These are phyloP conservation scores for Ceraclea dissimilis DNA, from an alignment of 2,888 invertebrate species.

Conservation along the genomic window DNA sequence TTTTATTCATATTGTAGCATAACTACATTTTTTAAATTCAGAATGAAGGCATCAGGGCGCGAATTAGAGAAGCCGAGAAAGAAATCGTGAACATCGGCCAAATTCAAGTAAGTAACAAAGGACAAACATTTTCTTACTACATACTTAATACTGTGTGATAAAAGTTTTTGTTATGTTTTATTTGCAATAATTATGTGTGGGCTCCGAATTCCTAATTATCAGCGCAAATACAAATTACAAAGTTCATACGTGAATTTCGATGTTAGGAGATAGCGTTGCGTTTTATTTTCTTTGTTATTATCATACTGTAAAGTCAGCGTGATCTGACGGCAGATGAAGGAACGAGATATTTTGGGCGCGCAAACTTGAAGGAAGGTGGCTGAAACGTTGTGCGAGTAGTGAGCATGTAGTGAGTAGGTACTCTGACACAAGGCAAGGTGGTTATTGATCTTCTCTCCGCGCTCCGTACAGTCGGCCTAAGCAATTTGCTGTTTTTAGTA, in stretches of 20 bases:
- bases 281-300: conserved; percentile 11
- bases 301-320: neutral
- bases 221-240: no score
- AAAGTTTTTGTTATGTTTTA: no score
- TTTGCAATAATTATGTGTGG: no score
- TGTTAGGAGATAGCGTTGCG: no score
- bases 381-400: no score
- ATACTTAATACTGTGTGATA: no score
- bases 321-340: neutral
- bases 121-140: no score
- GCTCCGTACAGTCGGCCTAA: no score
- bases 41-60: conserved; percentile 46
- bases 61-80: conserved; percentile 52
- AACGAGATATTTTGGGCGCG: conserved; percentile 12
- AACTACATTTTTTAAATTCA: conserved; percentile 27
- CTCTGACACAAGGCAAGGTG: conserved; percentile 21
- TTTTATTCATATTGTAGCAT: neutral
- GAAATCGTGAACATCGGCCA: conserved; percentile 51
- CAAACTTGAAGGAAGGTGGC: conserved; percentile 14
- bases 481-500: no score
- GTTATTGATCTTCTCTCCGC: conserved; percentile 22
- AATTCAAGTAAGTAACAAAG: conserved; percentile 49
- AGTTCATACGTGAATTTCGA: no score
- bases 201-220: no score
- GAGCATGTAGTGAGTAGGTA: neutral